Evolutionary conservation across 2,888 invertebrate species (phyloP).

Genomic region (Ophioninae sp.): DNA sequence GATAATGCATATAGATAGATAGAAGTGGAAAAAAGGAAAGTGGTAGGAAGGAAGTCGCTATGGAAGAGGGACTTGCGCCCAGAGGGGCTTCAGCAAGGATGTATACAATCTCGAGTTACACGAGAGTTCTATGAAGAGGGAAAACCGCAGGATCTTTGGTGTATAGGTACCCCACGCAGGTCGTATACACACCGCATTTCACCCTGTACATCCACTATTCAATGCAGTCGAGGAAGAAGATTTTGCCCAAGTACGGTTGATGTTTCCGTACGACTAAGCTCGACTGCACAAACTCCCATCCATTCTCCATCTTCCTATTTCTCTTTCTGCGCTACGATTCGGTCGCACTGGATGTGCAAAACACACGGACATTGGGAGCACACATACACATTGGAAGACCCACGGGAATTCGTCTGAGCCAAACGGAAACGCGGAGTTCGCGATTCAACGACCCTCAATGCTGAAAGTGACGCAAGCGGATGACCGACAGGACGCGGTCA

Average conservation of each 20-base stretch:
- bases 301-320: constrained; percentile 16
- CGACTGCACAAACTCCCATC: constrained; percentile 35
- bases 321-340: constrained; percentile 19
- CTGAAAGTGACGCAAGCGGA: constrained; percentile 12
- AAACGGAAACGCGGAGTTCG: constrained; percentile 32
- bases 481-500: constrained; percentile 8
- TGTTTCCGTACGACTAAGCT: constrained; percentile 55
- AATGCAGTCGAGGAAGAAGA: constrained; percentile 45
- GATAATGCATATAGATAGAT: constrained; percentile 16
- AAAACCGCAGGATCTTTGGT: constrained; percentile 23
- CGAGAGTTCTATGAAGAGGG: constrained; percentile 29
- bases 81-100: constrained; percentile 15
- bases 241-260: constrained; percentile 49
- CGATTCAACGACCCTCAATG: constrained; percentile 32
- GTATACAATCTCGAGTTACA: constrained; percentile 3
- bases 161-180: constrained; percentile 19
- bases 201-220: constrained; percentile 35
- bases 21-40: constrained; percentile 1
- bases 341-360: not conserved
- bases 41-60: constrained; percentile 11
- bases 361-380: not conserved
- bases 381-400: not conserved
- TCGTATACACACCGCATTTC: constrained; percentile 19
- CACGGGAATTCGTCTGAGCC: constrained; percentile 17
- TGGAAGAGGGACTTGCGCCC: constrained; percentile 38